Percentiles rank a stretch among this genome's conserved stretches.
Evolutionary conservation across 2,113 vertebrate genomes (phyloP).

Genomic region (Nannobrachium achirus): DNA sequence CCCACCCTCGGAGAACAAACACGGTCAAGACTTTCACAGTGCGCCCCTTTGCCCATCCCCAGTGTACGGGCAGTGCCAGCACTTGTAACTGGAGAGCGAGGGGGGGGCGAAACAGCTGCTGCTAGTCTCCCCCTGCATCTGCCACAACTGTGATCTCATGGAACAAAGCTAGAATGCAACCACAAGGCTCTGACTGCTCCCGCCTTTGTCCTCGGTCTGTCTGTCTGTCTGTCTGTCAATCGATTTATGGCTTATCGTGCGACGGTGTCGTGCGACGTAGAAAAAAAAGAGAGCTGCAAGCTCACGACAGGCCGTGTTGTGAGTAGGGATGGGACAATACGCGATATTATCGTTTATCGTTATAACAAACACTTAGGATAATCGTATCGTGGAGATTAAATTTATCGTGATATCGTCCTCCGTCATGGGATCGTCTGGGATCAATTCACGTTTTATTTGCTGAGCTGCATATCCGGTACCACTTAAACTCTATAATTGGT

Average conservation of each 20-base stretch:
- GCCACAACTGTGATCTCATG: slow-evolving; percentile 75
- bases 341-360: too few species aligned
- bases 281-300: too few species aligned
- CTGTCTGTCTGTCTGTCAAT: not conserved
- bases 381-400: too few species aligned
- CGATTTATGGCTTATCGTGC: not conserved
- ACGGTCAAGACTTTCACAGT: slow-evolving; percentile 51
- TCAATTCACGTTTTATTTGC: too few species aligned
- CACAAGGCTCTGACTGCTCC: slow-evolving; percentile 61
- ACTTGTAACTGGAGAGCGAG: slow-evolving; percentile 72
- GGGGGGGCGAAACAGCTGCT: slow-evolving; percentile 77
- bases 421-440: too few species aligned
- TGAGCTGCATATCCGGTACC: too few species aligned
- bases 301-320: too few species aligned
- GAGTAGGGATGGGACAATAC: too few species aligned
- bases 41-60: slow-evolving; percentile 67
- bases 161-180: slow-evolving; percentile 79
- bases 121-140: slow-evolving; percentile 73
- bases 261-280: too few species aligned
- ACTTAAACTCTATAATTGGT: too few species aligned
- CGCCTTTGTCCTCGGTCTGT: slow-evolving; percentile 50
- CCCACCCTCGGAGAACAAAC: slow-evolving; percentile 76
- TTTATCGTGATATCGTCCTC: too few species aligned
- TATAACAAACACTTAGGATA: too few species aligned
- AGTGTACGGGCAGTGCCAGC: slow-evolving; percentile 57